Percentiles rank a stretch among this genome's conserved stretches.
These are phyloP conservation scores for Philaethria dido DNA, from an alignment of 2,888 invertebrate species.

Conservation along the genomic window DNA sequence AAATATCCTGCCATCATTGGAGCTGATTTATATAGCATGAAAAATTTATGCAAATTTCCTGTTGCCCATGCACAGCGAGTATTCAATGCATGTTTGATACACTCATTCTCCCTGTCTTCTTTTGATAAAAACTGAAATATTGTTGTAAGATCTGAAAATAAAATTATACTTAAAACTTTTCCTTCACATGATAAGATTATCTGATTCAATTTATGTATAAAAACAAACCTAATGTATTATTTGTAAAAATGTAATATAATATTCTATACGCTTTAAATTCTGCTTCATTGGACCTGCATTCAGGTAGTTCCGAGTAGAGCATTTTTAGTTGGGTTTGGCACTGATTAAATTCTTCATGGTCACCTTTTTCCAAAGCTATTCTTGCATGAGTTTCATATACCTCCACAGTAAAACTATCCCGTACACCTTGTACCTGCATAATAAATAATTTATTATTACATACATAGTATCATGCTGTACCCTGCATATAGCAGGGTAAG, in stretches of 20 bases:
- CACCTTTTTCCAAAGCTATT: constrained; percentile 98
- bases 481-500: no score
- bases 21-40: constrained; percentile 93
- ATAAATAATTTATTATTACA: constrained; percentile 20
- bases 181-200: not conserved
- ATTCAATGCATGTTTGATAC: constrained; percentile 93
- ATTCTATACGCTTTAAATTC: constrained; percentile 99
- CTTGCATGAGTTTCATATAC: constrained; percentile 99
- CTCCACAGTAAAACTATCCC: constrained; percentile 97
- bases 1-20: constrained; percentile 98
- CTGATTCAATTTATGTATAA: constrained; percentile 7
- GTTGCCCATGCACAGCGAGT: constrained; percentile 97
- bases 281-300: constrained; percentile 87
- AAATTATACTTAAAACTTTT: constrained; percentile 22
- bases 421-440: constrained; percentile 95
- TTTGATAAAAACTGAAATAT: constrained; percentile 91
- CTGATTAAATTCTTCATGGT: constrained; percentile 99
- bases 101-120: constrained; percentile 91
- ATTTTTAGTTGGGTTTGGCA: constrained; percentile 99
- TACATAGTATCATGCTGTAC: no score
- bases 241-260: constrained; percentile 98
- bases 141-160: constrained; percentile 93
- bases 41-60: constrained; percentile 96
- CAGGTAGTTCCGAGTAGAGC: constrained; percentile 92
- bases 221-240: constrained; percentile 94